These are phyloP conservation scores for Apodemus agrarius DNA, from an alignment of 2,797 vertebrate genomes.

Conservation along the genomic window DNA sequence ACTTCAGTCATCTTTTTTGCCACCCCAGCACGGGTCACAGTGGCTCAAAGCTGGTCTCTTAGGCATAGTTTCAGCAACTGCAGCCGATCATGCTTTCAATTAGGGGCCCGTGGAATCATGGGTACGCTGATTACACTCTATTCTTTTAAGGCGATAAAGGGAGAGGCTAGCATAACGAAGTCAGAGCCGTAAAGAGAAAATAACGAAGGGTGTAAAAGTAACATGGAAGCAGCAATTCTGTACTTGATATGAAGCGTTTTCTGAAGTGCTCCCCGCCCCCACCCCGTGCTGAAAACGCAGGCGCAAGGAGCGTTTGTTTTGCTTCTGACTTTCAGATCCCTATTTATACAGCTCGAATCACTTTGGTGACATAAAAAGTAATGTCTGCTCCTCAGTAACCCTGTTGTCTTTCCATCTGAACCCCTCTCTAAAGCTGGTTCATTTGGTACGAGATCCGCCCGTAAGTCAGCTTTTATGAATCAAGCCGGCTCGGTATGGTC, in stretches of 20 bases:
- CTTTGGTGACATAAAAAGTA: slow-evolving; percentile 57
- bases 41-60: slow-evolving; percentile 12
- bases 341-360: slow-evolving; percentile 10
- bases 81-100: slow-evolving; percentile 25
- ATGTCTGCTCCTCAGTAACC: background rate
- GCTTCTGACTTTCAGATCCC: slow-evolving; percentile 47
- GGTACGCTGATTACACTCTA: slow-evolving; percentile 18
- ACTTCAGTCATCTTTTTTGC: background rate
- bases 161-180: slow-evolving; percentile 62
- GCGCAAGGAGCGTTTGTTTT: slow-evolving; percentile 33
- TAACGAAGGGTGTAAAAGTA: slow-evolving; percentile 70
- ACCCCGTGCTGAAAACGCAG: slow-evolving; percentile 11
- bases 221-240: slow-evolving; percentile 59
- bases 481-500: slow-evolving; percentile 71
- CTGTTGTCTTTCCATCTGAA: slow-evolving; percentile 79
- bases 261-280: slow-evolving; percentile 8
- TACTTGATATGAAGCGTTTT: slow-evolving; percentile 59
- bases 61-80: slow-evolving; percentile 28
- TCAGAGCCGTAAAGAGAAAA: slow-evolving; percentile 76
- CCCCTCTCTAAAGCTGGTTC: slow-evolving; percentile 43
- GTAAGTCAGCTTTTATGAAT: slow-evolving; percentile 76
- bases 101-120: background rate
- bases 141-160: slow-evolving; percentile 35
- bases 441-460: slow-evolving; percentile 65
- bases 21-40: background rate